A percentile compares a stretch with the other conserved stretches of the same genome.
These are phyloP conservation scores for Corythornis vintsioides DNA, from an alignment of 2,113 vertebrate genomes.

Conservation along the genomic window DNA sequence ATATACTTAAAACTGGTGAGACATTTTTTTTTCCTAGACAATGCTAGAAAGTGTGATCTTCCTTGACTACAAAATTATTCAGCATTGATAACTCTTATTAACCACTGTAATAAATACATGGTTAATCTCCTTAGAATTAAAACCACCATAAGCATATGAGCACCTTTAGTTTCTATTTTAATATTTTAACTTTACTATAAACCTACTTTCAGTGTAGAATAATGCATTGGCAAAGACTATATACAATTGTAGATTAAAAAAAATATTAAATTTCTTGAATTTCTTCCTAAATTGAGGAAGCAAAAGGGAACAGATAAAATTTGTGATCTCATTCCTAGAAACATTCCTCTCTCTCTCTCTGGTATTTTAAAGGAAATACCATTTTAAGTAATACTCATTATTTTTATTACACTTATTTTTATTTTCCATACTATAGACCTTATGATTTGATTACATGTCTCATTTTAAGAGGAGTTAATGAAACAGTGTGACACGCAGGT, in stretches of 20 bases:
- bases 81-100: background rate
- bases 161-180: background rate
- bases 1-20: conserved; percentile 25
- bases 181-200: background rate
- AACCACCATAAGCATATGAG: background rate
- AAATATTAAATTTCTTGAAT: conserved; percentile 2
- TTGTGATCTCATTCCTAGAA: background rate
- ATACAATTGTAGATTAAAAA: background rate
- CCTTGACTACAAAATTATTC: conserved; percentile 3
- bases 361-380: background rate
- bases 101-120: background rate
- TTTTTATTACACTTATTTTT: background rate
- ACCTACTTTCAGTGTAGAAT: background rate
- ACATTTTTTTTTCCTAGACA: background rate
- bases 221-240: background rate
- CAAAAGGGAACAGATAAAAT: background rate
- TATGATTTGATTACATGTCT: background rate
- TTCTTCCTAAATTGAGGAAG: background rate
- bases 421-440: background rate
- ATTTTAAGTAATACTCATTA: background rate
- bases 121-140: background rate
- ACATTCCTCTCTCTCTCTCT: background rate
- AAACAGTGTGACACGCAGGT: background rate
- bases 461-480: background rate
- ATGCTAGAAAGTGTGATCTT: background rate